Evolutionary conservation across 2,113 vertebrate genomes (phyloP).

Genomic region (Rhadina sibilatrix): DNA sequence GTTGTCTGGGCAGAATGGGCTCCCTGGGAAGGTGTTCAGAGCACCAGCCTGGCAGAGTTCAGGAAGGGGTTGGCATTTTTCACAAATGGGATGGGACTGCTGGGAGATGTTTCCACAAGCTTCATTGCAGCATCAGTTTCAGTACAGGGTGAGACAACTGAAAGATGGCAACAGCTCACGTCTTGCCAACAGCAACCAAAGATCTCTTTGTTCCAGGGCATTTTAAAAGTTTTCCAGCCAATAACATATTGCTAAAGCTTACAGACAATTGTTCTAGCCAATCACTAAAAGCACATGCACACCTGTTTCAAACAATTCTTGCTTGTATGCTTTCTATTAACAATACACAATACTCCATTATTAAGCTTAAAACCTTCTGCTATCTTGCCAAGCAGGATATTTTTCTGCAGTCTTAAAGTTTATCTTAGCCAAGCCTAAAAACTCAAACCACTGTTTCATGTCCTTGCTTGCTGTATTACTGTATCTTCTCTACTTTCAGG

Average conservation of each 20-base stretch:
- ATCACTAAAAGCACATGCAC: background rate
- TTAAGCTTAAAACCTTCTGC: background rate
- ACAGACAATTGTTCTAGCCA: background rate
- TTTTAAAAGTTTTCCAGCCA: background rate
- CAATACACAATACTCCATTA: background rate
- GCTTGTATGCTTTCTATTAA: background rate
- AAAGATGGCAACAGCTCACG: background rate
- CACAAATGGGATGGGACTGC: background rate
- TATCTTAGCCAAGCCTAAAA: background rate
- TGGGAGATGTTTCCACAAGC: background rate
- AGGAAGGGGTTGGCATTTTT: background rate
- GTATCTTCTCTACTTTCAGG: background rate
- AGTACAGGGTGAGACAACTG: background rate
- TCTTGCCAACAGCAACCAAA: background rate
- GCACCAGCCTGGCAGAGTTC: background rate
- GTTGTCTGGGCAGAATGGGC: accelerated
- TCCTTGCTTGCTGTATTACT: background rate
- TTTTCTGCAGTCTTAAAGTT: background rate
- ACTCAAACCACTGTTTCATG: background rate
- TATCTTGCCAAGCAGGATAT: background rate
- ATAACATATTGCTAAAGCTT: background rate
- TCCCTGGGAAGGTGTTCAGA: background rate
- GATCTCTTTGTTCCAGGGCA: background rate
- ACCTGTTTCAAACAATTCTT: background rate
- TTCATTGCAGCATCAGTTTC: background rate